Evolutionary conservation across 2,113 vertebrate genomes (phyloP).

Genomic region (Camelus dromedarius): DNA sequence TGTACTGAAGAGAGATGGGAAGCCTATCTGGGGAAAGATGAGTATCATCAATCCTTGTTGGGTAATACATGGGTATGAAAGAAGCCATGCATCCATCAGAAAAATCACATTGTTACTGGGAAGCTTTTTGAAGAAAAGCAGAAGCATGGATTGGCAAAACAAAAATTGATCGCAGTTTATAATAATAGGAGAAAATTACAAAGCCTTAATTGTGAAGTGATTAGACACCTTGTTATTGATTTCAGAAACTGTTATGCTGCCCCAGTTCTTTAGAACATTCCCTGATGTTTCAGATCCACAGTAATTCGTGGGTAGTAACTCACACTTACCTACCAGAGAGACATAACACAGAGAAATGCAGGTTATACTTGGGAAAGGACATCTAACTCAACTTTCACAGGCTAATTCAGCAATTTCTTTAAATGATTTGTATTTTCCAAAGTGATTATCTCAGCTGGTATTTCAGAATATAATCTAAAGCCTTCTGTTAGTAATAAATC

Average conservation of each 20-base stretch:
- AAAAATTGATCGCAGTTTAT: conserved; percentile 53
- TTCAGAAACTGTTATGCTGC: conserved; percentile 35
- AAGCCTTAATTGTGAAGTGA: conserved; percentile 50
- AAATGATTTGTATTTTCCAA: conserved; percentile 65
- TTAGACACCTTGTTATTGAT: conserved; percentile 53
- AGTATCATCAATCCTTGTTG: conserved; percentile 12
- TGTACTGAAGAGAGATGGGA: neutral
- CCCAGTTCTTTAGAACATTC: conserved; percentile 25
- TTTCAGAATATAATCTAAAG: conserved; percentile 63
- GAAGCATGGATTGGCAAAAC: conserved; percentile 16
- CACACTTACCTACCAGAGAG: conserved; percentile 36
- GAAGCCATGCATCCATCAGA: neutral
- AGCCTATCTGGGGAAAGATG: conserved; percentile 15
- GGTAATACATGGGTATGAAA: conserved; percentile 39
- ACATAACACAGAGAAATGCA: neutral
- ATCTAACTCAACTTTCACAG: conserved; percentile 52
- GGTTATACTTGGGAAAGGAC: conserved; percentile 1
- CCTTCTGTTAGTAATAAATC: conserved; percentile 61
- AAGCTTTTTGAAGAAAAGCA: conserved; percentile 59
- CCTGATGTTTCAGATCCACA: conserved; percentile 14
- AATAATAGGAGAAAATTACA: conserved; percentile 55
- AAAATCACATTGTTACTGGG: conserved; percentile 37
- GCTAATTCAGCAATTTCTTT: conserved; percentile 64
- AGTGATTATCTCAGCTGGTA: conserved; percentile 67
- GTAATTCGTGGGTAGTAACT: conserved; percentile 25